Base-by-base conservation (phyloP, 2,797 vertebrate species). In the Scarus forsteni region DNA sequence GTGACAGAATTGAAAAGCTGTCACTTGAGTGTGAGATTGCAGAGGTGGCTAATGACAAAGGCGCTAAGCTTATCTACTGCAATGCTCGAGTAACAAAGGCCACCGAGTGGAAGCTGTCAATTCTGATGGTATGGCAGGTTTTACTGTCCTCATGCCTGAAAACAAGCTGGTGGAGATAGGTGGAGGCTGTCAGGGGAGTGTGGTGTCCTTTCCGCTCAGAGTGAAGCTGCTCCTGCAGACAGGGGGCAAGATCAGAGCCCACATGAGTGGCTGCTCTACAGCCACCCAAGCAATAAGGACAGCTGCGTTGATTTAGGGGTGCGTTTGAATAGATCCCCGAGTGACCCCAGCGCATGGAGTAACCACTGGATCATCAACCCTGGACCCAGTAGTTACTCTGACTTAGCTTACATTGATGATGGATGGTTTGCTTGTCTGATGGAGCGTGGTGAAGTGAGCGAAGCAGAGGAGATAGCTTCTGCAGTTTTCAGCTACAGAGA, bases 331-430 rank as follows among this genome's bases (percentile, higher is more conserved):
- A 10, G 18, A 18, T 3, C 3, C 0, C 56, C 54, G 60, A 80
- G 68, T 65, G 65, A 90, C 0, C n/a, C 4, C 3, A 43, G 14
- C 0, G 52, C 18, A 3, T 96, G 95, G 95, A n/a, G 54, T 10
- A 35, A 1, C 0, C 94, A 89, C 0, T 92, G 92, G 90, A 10
- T 53, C 18, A 56, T 96, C 53, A 67, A 89, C 7, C 0, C 0
- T 0, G 95, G 95, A 0, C 94, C 94, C 8, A 92, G 91, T 0
- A 94, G 90, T 1, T 96, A 96, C 27, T 96, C 95, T 0, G 95
- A 96, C 86, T 84, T 96, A 75, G 89, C 92, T 1, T 77, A 43
- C 4, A 77, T 59, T 16, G 59, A n/a, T 9, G 27, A 44, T 1
- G 60, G 66, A 1, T 64, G 36, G 7, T 69, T 75, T 63, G 66